Evolutionary conservation across 2,888 invertebrate genomes (phyloP), one percentile per base, ranked within the genome.

Genomic region (Itoplectis maculator): DNA sequence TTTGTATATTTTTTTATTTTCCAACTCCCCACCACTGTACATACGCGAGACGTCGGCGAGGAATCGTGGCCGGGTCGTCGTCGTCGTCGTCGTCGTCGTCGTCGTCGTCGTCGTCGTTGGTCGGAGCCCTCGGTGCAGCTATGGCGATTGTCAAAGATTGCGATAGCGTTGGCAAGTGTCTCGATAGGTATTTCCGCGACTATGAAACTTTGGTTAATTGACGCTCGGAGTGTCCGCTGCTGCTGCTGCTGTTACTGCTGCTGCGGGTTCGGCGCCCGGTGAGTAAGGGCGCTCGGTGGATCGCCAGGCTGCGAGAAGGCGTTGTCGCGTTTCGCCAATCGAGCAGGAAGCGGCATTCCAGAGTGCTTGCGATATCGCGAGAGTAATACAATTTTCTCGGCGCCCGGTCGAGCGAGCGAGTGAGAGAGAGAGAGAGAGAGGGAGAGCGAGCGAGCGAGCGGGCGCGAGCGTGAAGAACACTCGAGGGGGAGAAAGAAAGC

Each of bases 121-220:
- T 45, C 4, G 20, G 2, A 40, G 42, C 18, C 13, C 37, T 18
- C n/a, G 13, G 20, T 42, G 20, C 23, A 45, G 20, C 45, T 13
- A 81, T 73, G 74, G 15, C 47, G 69, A 11, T 74, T 56, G 29
- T 20, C 20, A 51, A 74, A 51, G 59, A 63, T 69, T 23, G 1
- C 54, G 15, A 66, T 72, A 35, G 15, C 42, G 37, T 59, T 51
- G 11, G 47, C 49, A 59, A 73, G 66, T 77, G 37, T 68, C 54
- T 66, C 45, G 77, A 73, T n/a, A 45, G 45, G 4, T 68, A 63
- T 73, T 73, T 18, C 61, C 63, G 47, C 29, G 74, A 37, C n/a
- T 56, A 8, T 13, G 61, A 65, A 56, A 81, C 73, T 74, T 74
- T 78, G 77, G 74, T 82, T 78, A 82, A 82, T 74, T 70, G 81